A percentile compares a stretch with the other conserved stretches of the same genome.
Conservation (phyloP, 1,140 invertebrate species). For the Nasonia vitripennis region DNA sequence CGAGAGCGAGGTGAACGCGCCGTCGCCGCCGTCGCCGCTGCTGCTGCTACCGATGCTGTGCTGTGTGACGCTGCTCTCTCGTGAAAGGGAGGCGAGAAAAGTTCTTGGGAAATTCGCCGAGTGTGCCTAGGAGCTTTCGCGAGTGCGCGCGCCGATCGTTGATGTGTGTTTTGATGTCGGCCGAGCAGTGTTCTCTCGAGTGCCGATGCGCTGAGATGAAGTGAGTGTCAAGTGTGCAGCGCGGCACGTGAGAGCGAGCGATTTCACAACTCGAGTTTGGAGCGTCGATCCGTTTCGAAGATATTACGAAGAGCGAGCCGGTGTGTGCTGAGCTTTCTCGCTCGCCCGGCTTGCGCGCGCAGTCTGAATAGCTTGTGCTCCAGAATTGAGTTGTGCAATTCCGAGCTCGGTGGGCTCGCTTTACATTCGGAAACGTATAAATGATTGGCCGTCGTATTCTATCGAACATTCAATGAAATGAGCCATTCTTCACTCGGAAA, state of each 20-base stretch:
- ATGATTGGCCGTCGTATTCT: too few species aligned
- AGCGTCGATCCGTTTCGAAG: background rate
- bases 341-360: too few species aligned
- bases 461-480: too few species aligned
- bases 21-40: too few species aligned
- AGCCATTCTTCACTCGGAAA: too few species aligned
- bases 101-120: background rate
- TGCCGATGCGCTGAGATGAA: background rate
- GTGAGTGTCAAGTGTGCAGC: background rate
- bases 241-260: background rate
- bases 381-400: conserved; percentile 9
- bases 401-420: background rate
- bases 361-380: background rate
- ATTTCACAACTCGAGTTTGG: conserved; percentile 1
- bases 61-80: too few species aligned
- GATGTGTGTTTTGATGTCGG: background rate
- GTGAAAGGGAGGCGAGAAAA: background rate
- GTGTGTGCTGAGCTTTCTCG: too few species aligned
- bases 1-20: conserved; percentile 28
- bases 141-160: background rate
- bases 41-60: background rate
- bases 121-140: background rate
- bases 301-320: too few species aligned
- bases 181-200: background rate
- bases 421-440: too few species aligned